These are phyloP conservation scores for Caenorhabditis imperialis DNA, from an alignment of 2,888 invertebrate genomes.

Conservation along the genomic window DNA sequence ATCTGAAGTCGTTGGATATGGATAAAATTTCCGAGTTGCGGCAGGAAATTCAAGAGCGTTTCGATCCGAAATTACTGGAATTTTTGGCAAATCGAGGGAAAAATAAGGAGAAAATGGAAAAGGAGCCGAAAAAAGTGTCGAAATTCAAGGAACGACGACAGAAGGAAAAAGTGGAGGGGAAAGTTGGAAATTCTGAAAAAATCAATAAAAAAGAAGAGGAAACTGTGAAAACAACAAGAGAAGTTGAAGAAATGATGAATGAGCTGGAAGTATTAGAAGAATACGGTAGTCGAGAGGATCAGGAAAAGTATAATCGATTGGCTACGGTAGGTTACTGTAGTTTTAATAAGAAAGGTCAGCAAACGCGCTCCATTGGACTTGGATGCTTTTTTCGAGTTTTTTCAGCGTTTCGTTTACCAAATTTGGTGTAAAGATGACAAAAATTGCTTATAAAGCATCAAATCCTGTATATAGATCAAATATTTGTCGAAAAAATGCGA, in stretches of 20 bases:
- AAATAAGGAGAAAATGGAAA: conserved; percentile 12
- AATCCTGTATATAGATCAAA: too few relatives aligned
- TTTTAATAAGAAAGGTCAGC: too few relatives aligned
- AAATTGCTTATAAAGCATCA: too few relatives aligned
- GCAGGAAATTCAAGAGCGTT: conserved; percentile 62
- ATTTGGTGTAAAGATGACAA: too few relatives aligned
- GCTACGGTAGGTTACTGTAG: conserved; percentile 74
- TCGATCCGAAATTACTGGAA: conserved; percentile 65
- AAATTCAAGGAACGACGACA: conserved; percentile 31
- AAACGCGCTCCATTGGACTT: too few relatives aligned
- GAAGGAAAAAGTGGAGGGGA: conserved; percentile 1
- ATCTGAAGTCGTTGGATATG: conserved; percentile 50
- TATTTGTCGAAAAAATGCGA: too few relatives aligned
- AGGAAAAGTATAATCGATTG: conserved; percentile 68
- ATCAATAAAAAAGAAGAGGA: conserved; percentile 5
- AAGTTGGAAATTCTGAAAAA: conserved; percentile 1
- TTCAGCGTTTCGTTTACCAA: too few relatives aligned
- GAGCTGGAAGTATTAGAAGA: conserved; percentile 73
- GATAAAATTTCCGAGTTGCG: conserved; percentile 63
- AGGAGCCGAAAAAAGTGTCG: conserved; percentile 26
- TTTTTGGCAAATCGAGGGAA: conserved; percentile 63
- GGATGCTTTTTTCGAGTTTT: too few relatives aligned
- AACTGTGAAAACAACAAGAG: too few relatives aligned
- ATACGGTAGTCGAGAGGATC: conserved; percentile 55
- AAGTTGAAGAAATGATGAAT: conserved; percentile 66